Evolutionary conservation across 2,888 invertebrate genomes (phyloP), one percentile per base, ranked within the genome.

Genomic region (Limnephilus rhombicus): DNA sequence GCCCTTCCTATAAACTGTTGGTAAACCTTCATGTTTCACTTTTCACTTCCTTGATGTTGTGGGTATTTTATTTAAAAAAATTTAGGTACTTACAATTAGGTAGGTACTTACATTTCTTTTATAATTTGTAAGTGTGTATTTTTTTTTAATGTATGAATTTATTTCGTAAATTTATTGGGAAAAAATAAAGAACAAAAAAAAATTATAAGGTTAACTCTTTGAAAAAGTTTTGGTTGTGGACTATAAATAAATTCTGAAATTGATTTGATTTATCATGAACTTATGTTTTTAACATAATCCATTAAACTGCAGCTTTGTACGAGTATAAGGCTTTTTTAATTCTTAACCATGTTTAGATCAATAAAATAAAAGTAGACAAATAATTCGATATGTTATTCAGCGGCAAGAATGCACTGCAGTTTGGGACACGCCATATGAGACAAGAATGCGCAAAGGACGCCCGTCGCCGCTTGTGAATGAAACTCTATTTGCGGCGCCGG

Each of bases 391-490:
- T 24, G 68, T 68, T 18, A 68, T 68, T 24, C 24, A 9, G 68
- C 68, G 0, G 9, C 68, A 68, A 68, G 9, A 24, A n/a, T n/a
- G 24, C 68, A 68, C 24, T 68, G 68, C 68, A n/a, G 68, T 68
- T 68, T n/a, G 41, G 85, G 45, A 85, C 85, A 41, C 45, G 85
- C 86, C 45, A 18, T n/a, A 80, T 41, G 34, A 34, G 41, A 31
- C 12, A 24, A 29, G 68, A 80, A 80, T 89, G 88, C 41, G 88
- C 88, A 86, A 86, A 86, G 86, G 80, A 41, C 88, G 68, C 53
- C 80, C 29, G 34, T 34, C 88, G 24, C n/a, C 89, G 91, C 91
- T 91, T 91, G 91, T 91, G 91, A 91, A 91, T 91, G 91, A 91
- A 91, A 81, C 87, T 88, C 91, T 91, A 91, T 91, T 91, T 91